Base-by-base conservation (phyloP, 2,888 invertebrate genomes). In the Eupithecia vulgata region DNA sequence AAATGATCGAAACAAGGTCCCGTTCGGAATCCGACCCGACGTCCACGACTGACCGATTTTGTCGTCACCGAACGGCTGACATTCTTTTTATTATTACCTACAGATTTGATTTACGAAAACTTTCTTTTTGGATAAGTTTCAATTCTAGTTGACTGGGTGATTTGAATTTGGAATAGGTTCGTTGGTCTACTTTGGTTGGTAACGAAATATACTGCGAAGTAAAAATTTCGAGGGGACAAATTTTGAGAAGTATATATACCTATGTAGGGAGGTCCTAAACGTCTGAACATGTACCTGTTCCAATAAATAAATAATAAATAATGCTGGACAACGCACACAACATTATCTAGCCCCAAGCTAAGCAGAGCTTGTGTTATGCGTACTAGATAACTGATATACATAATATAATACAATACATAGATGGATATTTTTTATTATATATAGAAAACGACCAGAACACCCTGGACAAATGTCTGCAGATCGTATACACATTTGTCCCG, bases 1-100 rank as follows among this genome's bases (percentile, higher is more conserved):
- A 93, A 94, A 94, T 92, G 92, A 93, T 88, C 90, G 91, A 89
- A 92, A 90, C 89, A 82, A 87, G 91, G 92, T 89, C 92, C 92
- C 92, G 93, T 90, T 89, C 86, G 93, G 92, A 90, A 90, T 92
- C 88, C 89, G 91, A 91, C 87, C 89, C 86, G 84, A 81, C 85
- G 88, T 84, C 87, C 85, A 87, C 85, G 85, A 80, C 84, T 88
- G 89, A 89, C 91, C 91, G 92, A 92, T 92, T 91, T 86, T 85
- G 83, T 85, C 85, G 87, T 84, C 84, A 82, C 82, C 83, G 85
- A 85, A 84, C 87, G 87, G 82, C 85, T 87, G 86, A 89, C 89
- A 91, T 90, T 90, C 89, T 90, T 90, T 83, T 83, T 81, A 79
- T 80, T 82, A 81, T 81, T 82, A 80, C 70, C 69, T 70, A 73